Evolutionary conservation across 2,113 vertebrate species (phyloP).

Genomic region (Calidris pygmaea): DNA sequence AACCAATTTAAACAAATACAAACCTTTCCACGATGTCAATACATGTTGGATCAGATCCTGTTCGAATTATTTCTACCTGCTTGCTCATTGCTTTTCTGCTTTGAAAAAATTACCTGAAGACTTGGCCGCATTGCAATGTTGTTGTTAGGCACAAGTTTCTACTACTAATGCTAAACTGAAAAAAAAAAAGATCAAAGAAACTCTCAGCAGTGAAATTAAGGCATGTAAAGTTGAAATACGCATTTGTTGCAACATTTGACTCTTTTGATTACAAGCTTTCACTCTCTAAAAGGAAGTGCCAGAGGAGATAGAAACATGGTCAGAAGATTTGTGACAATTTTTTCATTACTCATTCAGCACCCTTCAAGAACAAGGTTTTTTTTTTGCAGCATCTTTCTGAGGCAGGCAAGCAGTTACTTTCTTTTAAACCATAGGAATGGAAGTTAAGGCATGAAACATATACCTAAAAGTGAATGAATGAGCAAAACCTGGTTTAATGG

Average conservation of each 20-base stretch:
- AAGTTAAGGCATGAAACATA: not conserved
- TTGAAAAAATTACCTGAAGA: conserved; percentile 32
- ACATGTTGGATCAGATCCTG: not conserved
- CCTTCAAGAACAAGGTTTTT: not conserved
- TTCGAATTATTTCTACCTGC: not conserved
- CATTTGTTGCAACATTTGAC: conserved; percentile 30
- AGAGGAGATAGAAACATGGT: not conserved
- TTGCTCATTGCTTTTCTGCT: conserved; percentile 17
- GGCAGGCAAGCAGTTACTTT: not conserved
- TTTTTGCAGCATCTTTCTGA: not conserved
- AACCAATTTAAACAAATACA: not conserved
- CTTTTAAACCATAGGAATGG: not conserved
- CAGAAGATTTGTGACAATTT: not conserved
- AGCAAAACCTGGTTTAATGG: not conserved
- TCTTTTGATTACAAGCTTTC: conserved; percentile 31
- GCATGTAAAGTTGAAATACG: not conserved
- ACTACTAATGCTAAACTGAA: not conserved
- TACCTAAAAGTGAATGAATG: not conserved
- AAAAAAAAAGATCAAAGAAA: conserved; percentile 51
- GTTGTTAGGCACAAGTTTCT: conserved; percentile 34
- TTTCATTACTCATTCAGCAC: not conserved
- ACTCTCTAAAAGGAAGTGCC: conserved; percentile 10
- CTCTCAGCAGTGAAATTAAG: conserved; percentile 43
- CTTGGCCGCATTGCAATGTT: not conserved
- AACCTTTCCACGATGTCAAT: not conserved